Conservation (phyloP, 2,797 vertebrate species). For the Rhyacichthys aspro region DNA sequence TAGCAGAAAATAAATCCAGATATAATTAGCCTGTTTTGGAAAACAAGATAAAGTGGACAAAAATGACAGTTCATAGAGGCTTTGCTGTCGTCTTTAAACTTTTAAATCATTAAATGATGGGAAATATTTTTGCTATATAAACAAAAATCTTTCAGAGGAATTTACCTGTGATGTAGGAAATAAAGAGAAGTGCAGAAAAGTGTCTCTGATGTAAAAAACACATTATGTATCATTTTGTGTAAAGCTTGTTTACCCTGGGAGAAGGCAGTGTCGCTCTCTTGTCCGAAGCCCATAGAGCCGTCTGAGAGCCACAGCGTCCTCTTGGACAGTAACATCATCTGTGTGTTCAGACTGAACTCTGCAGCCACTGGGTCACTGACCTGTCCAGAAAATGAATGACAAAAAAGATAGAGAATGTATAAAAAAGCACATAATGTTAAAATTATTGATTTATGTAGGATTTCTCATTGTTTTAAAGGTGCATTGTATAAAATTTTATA, state of each 20-base stretch:
- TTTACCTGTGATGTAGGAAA: conserved; percentile 20
- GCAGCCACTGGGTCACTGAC: conserved; percentile 95
- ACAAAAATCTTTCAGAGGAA: conserved; percentile 9
- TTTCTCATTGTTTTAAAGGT: too few species aligned
- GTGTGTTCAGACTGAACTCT: conserved; percentile 96
- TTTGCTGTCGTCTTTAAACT: conserved; percentile 18
- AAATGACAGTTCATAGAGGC: conserved; percentile 12
- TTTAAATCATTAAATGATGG: conserved; percentile 26
- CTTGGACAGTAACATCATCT: conserved; percentile 93
- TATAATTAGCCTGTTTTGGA: conserved; percentile 1
- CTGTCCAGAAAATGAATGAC: conserved; percentile 58
- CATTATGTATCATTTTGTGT: not conserved
- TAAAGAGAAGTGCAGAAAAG: not conserved
- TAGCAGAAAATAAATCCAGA: conserved; percentile 8
- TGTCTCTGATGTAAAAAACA: not conserved
- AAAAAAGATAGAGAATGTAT: too few species aligned
- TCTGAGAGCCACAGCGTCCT: conserved; percentile 92
- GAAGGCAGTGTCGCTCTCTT: conserved; percentile 91
- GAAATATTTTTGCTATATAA: conserved; percentile 16
- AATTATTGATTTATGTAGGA: too few species aligned
- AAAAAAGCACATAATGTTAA: too few species aligned
- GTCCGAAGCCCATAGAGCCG: conserved; percentile 94
- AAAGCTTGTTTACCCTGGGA: conserved; percentile 83
- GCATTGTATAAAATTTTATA: too few species aligned
- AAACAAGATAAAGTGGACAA: conserved; percentile 26